Base-by-base conservation (phyloP, 2,888 invertebrate genomes). In the Salpingus planirostris region DNA sequence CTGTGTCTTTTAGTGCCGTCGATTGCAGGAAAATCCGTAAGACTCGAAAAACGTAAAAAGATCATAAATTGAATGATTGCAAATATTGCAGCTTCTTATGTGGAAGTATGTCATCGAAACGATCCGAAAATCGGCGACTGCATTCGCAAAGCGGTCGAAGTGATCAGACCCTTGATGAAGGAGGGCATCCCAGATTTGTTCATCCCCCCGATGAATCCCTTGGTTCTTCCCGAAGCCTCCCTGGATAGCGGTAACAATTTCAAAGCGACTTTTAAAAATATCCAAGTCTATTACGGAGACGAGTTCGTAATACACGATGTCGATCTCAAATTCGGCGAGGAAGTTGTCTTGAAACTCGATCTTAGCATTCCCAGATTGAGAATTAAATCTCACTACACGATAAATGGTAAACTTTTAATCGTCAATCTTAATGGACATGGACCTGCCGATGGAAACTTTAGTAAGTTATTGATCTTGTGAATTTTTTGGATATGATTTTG, bases 361-460 rank as follows among this genome's bases (percentile, higher is more conserved):
- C 46, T 83, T 11, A 64, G 62, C 23, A 71, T 84, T 21, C 80
- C 81, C 0, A 67, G 69, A 25, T 50, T 84, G 18, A 66, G 67
- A 24, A 71, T 80, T 68, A 69, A 65, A 21, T 72, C 78, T 0
- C 64, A 70, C 30, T 84, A 84, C 57, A 65, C 63, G 4, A 64
- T 83, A 13, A 62, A 70, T 3, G 84, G 83, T 7, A 74, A 74
- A 45, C 66, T 84, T 12, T 64, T 84, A 44, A 71, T 82, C 71
- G 57, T 84, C 52, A 79, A 81, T 0, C 69, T 84, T 15, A 64
- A 69, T 8, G 83, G 83, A 21, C 67, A 71, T 2, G 83, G 83
- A 2, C 55, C 64, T 8, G 77, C 76, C 31, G 61, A 66, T n/a
- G 76, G 78, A 15, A 79, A 76, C 59, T 78, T 78, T 50, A 73